Evolutionary conservation across 2,113 vertebrate genomes (phyloP).

Genomic region (Gymnobelideus leadbeateri): DNA sequence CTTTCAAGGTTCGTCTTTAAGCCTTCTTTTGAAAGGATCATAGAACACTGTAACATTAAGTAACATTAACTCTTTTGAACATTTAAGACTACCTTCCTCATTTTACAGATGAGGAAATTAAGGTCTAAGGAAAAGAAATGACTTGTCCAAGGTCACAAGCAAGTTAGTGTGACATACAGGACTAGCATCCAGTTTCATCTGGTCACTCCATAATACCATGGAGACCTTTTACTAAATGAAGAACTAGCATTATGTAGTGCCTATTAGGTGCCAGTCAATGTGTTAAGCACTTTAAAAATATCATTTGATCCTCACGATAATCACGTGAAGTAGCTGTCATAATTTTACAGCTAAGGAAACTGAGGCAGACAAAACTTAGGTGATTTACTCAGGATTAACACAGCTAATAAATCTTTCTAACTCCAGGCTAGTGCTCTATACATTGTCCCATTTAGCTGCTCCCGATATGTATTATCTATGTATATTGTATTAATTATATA

Average conservation of each 20-base stretch:
- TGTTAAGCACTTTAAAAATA: neutral
- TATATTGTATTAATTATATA: neutral
- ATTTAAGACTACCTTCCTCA: neutral
- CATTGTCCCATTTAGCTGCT: neutral
- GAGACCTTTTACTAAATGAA: neutral
- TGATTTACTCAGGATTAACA: neutral
- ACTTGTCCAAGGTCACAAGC: slow-evolving; percentile 1
- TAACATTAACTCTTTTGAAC: slow-evolving; percentile 18
- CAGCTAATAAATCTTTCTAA: neutral
- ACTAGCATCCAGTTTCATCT: slow-evolving; percentile 19
- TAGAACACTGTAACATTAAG: neutral
- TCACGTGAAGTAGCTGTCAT: neutral
- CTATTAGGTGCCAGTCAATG: neutral
- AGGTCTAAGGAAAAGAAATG: slow-evolving; percentile 40
- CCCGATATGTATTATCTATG: neutral
- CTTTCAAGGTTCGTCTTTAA: neutral
- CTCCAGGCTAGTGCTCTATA: neutral
- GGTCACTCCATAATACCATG: slow-evolving; percentile 14
- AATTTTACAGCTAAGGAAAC: neutral
- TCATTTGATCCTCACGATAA: neutral
- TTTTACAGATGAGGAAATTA: slow-evolving; percentile 10
- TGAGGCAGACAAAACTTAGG: neutral
- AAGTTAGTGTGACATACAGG: slow-evolving; percentile 18
- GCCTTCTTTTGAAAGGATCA: slow-evolving; percentile 20
- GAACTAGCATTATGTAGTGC: slow-evolving; percentile 29